Base-by-base conservation (phyloP, 2,888 invertebrate species). In the Habrosyne pyritoides region DNA sequence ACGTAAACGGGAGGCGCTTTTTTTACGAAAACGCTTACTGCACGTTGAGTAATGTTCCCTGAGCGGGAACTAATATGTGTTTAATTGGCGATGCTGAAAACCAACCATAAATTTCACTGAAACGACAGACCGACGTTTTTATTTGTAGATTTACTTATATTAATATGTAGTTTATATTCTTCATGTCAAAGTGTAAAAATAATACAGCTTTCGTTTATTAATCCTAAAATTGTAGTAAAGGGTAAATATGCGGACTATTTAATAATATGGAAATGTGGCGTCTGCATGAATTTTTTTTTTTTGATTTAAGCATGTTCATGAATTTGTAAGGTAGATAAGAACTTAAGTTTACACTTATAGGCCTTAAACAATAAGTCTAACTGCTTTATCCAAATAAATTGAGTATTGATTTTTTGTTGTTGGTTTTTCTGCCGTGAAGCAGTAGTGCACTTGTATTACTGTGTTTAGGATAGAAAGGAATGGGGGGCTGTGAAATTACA, bases 1-100 rank as follows among this genome's bases (percentile, higher is more conserved):
- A 73, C 69, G 66, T 66, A 65, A 71, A 65, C 66, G 57, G 58
- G 57, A 64, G 64, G 56, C 56, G 63, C 66, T 73, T 75, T 59
- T n/a, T 71, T 73, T 64, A 60, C 71, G 66, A 64, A 68, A 73
- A 75, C 58, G 53, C 64, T 42, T 42, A 42, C 48, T 69, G 63
- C 64, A 69, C 71, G 70, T 72, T 73, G 67, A 73, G 64, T 73
- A 74, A 79, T 73, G 70, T 67, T 63, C 66, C 61, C 66, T 64
- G 67, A 67, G 59, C 67, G 61, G 61, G 53, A 60, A 71, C 65
- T 73, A 73, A 78, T 75, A 71, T 71, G 64, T 66, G 64, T 73
- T 75, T 73, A 73, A 79, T 76, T 74, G 71, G 66, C 53, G 68
- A 50, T 50, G 67, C 55, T 61, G 61, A 63, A 66, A 69, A 69